phyloP scores from a whole-genome alignment of 2,888 invertebrate genomes.

The Chrysolina haemoptera region DNA sequence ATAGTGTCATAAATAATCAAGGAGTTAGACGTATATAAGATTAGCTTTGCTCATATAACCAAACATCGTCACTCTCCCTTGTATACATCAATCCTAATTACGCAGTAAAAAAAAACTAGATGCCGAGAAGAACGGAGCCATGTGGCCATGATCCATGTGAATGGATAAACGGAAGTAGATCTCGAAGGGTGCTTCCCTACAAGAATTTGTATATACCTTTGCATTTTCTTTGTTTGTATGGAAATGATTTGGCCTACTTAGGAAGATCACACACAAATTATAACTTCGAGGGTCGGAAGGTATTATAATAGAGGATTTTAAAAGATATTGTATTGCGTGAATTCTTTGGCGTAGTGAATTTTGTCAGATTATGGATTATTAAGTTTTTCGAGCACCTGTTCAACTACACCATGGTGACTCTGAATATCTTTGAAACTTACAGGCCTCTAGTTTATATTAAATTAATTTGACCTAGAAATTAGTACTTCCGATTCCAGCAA shows the following conservation, averaged over 20 bases:
- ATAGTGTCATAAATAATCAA: too few species aligned
- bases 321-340: conserved; percentile 7
- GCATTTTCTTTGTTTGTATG: conserved; percentile 37
- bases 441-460: not conserved
- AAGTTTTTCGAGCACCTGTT: not conserved
- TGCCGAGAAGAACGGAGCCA: conserved; percentile 15
- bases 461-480: too few species aligned
- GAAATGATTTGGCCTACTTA: conserved; percentile 36
- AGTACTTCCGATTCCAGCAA: too few species aligned
- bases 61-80: not conserved
- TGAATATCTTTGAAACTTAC: not conserved
- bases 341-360: conserved; percentile 2
- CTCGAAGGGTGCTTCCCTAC: conserved; percentile 26
- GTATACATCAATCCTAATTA: conserved; percentile 9
- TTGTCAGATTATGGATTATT: not conserved
- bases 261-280: conserved; percentile 4
- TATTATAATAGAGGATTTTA: not conserved
- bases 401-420: not conserved
- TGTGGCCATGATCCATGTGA: conserved; percentile 29
- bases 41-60: not conserved
- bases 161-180: conserved; percentile 30
- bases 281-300: not conserved
- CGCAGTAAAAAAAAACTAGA: conserved; percentile 25
- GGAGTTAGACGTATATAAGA: too few species aligned
- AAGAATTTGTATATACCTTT: conserved; percentile 23